Evolutionary conservation across 1,140 invertebrate species (phyloP), one percentile per base, ranked within the genome.

Genomic region (Calycopis cecrops): DNA sequence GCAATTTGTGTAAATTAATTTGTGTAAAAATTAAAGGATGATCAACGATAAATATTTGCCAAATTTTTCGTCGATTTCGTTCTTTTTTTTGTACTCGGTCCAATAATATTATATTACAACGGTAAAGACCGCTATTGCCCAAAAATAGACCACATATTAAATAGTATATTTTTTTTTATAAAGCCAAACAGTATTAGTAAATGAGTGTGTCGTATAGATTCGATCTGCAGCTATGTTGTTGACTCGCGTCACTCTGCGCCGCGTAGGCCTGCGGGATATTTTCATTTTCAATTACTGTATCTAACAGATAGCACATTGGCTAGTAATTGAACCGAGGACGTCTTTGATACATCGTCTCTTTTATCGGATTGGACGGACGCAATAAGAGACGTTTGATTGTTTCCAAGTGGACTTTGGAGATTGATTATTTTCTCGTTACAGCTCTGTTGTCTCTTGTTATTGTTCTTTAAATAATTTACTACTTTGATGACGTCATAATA

Each of bases 271-370:
- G 57, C 68, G 68, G 28, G 61, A 58, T 68, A 74, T 79, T 79
- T 78, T 80, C 69, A 79, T 82, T 85, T 82, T 79, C 71, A 63
- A 79, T 80, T 74, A 68, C 76, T 79, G 80, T 60, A 52, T 72
- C 73, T 72, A 72, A 70, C 62, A 84, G 77, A 84, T 82, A 82
- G 69, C 71, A 79, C 71, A 80, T 76, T 77, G 76, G 66, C 65
- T 62, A 74, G 85, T 88, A 88, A 88, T 88, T 86, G 87, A 82
- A 79, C 76, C 76, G 65, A 70, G 76, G 77, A 82, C 84, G 76
- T 88, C 84, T 88, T 88, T 88, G 87, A 88, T 87, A 85, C 79
- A 88, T 88, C 84, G 82, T 57, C 71, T 79, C 84, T 84, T 82
- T 85, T 85, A 88, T 87, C 81, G 76, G 76, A 87, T 87, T 81